Percentiles rank a stretch among this genome's conserved stretches.
Conservation (phyloP, 2,797 vertebrate species). For the Peromyscus nudipes region DNA sequence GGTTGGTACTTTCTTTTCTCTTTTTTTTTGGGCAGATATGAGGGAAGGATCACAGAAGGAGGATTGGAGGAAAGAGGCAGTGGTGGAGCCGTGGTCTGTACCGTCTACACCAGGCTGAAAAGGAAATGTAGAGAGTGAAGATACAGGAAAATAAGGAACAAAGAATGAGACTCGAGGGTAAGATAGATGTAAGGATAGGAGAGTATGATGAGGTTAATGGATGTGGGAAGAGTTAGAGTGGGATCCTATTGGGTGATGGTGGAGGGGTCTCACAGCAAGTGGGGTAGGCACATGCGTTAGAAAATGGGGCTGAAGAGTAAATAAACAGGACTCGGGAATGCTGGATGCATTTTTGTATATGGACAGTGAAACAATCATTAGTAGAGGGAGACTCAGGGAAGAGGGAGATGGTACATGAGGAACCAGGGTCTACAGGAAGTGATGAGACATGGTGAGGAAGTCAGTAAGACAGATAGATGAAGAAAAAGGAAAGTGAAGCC, state of each 20-base stretch:
- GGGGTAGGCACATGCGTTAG: not conserved
- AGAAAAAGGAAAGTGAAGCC: not conserved
- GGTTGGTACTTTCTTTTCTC: not conserved
- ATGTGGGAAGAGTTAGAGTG: not conserved
- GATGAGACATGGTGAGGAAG: not conserved
- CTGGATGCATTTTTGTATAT: not conserved
- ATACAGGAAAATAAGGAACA: conserved; percentile 27
- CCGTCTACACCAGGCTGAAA: not conserved
- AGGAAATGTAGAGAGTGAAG: not conserved
- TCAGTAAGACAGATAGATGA: not conserved
- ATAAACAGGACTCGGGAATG: not conserved
- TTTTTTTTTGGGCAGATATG: not conserved
- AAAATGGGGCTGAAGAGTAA: not conserved
- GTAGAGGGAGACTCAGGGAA: not conserved
- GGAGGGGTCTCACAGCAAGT: not conserved
- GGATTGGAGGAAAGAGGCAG: not conserved
- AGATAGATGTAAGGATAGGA: not conserved
- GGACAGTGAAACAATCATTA: not conserved
- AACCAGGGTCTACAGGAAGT: not conserved
- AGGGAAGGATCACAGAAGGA: not conserved
- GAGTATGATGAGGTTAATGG: not conserved
- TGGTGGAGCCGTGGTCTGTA: not conserved
- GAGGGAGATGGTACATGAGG: not conserved
- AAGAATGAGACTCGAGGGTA: not conserved
- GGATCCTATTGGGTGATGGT: not conserved